phyloP scores from a whole-genome alignment of 2,888 invertebrate genomes.

The Xestia c-nigrum region DNA sequence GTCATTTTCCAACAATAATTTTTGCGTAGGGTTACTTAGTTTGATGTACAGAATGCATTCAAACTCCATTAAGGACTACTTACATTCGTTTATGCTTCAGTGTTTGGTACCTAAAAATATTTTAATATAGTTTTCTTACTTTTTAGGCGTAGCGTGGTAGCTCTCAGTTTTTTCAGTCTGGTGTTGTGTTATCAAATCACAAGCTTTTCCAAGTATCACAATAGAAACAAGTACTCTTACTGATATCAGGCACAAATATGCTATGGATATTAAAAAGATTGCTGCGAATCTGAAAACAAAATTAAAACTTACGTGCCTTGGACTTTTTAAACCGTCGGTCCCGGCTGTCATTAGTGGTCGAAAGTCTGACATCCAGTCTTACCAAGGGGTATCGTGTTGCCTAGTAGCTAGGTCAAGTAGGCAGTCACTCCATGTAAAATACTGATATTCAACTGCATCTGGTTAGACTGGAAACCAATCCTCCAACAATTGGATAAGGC shows the following conservation, averaged over 20 bases:
- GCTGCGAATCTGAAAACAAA: slow-evolving; percentile 91
- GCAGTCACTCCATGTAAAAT: not conserved
- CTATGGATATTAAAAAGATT: slow-evolving; percentile 93
- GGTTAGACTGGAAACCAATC: not conserved
- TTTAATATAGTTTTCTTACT: slow-evolving; percentile 71
- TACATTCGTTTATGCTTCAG: not conserved
- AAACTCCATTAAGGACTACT: not conserved
- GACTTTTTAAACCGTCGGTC: not conserved
- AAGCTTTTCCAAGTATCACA: slow-evolving; percentile 97
- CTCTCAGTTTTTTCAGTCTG: slow-evolving; percentile 90
- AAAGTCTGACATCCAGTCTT: not conserved
- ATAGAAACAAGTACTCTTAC: slow-evolving; percentile 96
- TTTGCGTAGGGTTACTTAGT: too few species aligned
- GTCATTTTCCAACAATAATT: too few species aligned
- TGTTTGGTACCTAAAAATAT: not conserved
- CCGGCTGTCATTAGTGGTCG: not conserved
- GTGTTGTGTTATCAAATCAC: slow-evolving; percentile 95
- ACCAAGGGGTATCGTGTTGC: not conserved
- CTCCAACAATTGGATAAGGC: not conserved
- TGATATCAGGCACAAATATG: slow-evolving; percentile 94
- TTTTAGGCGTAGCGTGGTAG: slow-evolving; percentile 85
- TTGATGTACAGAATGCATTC: not conserved
- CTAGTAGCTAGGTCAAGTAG: not conserved
- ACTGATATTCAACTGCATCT: not conserved
- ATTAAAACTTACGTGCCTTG: not conserved